Evolutionary conservation across 2,797 vertebrate genomes (phyloP).

Genomic region (Acomys russatus): DNA sequence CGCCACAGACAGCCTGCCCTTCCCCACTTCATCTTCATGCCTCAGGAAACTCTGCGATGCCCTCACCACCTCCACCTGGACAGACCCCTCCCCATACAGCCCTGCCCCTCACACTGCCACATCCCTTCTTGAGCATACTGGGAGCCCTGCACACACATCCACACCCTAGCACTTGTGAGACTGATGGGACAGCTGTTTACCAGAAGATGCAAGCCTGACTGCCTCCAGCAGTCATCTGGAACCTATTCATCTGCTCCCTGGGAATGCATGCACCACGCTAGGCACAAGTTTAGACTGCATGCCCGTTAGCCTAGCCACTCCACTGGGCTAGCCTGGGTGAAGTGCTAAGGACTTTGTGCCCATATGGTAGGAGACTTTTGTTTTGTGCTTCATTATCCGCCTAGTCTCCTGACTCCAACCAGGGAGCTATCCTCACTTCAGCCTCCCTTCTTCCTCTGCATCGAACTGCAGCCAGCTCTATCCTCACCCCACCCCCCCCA

Average conservation of each 20-base stretch:
- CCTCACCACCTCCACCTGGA: background rate
- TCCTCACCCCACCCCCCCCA: background rate
- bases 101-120: background rate
- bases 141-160: background rate
- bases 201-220: background rate
- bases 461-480: background rate
- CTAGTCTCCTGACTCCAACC: background rate
- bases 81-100: background rate
- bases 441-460: background rate
- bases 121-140: background rate
- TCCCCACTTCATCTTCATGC: background rate
- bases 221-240: background rate
- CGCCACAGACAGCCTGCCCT: background rate
- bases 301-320: background rate
- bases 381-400: background rate
- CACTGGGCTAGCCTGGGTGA: background rate
- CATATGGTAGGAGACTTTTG: background rate
- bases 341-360: background rate
- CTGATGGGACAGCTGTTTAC: background rate
- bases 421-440: background rate
- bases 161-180: fast-evolving
- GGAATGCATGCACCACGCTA: background rate
- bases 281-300: background rate
- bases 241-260: background rate
- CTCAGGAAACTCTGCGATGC: background rate